phyloP scores from a whole-genome alignment of 2,797 vertebrate species.

The Heliangelus exortis region DNA sequence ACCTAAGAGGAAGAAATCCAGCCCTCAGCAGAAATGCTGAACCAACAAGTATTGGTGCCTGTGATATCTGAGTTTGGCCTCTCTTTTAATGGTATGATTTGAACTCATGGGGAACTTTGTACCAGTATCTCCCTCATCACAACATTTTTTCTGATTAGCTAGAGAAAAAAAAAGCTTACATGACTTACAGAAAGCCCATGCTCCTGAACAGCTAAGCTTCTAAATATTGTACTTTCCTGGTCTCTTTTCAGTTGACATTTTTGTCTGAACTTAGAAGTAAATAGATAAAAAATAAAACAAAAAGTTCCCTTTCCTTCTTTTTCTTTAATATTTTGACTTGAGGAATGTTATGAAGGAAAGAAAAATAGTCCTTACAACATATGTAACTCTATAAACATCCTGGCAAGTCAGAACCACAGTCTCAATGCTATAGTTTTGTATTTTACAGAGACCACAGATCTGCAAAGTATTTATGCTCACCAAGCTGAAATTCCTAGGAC shows the following conservation, averaged over 20 bases:
- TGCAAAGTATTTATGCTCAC: background rate
- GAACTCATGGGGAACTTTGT: background rate
- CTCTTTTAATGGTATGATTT: background rate
- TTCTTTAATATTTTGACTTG: background rate
- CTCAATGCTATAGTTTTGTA: background rate
- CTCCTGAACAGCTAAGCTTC: background rate
- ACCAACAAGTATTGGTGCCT: background rate
- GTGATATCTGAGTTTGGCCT: background rate
- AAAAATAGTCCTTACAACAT: background rate
- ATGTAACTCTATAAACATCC: background rate
- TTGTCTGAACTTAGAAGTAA: background rate
- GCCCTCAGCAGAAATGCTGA: background rate
- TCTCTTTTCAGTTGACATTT: background rate
- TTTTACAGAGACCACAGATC: background rate
- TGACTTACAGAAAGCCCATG: background rate
- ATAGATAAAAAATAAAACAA: background rate
- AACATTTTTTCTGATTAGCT: background rate
- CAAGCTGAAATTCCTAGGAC: background rate
- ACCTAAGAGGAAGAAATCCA: background rate
- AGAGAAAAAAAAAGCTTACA: background rate
- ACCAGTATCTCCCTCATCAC: background rate
- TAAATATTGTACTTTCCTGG: background rate
- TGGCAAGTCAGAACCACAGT: background rate
- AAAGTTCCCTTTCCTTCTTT: background rate
- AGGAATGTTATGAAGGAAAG: background rate